Evolutionary conservation across 2,888 invertebrate genomes (phyloP), one percentile per base, ranked within the genome.

Genomic region (Eudemis profundana): DNA sequence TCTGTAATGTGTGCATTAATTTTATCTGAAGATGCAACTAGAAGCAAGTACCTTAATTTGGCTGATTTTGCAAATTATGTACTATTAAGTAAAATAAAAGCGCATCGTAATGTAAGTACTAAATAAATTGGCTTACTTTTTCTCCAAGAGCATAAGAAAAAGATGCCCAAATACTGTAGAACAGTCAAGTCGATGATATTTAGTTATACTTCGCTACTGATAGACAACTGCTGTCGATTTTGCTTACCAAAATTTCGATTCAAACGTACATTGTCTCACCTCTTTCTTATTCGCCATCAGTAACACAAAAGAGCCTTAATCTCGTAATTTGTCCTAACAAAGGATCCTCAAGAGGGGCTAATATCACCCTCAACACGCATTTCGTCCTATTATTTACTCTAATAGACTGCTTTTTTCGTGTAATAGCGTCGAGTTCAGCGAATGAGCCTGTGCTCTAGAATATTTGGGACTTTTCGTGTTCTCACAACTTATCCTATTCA

Each of bases 261-360:
- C 44, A 27, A n/a, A 49, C 42, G 19, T 47, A 44, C 36, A 51
- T 53, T 50, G 40, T 53, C 44, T 49, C 59, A 65, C 61, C 59
- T 65, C 49, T n/a, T 53, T 61, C 64, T 40, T 62, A 47, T 67
- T 53, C 44, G 47, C 67, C 27, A 42, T 40, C 53, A 59, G 65
- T 60, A 51, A 60, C 69, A 61, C 66, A 69, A 61, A 66, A 57
- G 29, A n/a, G 61, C 21, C 53, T 49, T 69, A 69, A 69, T 68
- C 68, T 66, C 51, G 66, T 68, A 66, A 69, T 69, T 69, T 69
- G 68, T 66, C 61, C 66, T 54, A 63, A 68, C 69, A 69, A 69
- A 68, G 68, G 59, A 49, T 51, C 46, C 60, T 57, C 62, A 33
- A 57, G 62, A 59, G 61, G 67, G 68, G 40, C 60, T 69, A 69